Evolutionary conservation across 2,888 invertebrate species (phyloP), one percentile per base, ranked within the genome.

Genomic region (Diaperis boleti): DNA sequence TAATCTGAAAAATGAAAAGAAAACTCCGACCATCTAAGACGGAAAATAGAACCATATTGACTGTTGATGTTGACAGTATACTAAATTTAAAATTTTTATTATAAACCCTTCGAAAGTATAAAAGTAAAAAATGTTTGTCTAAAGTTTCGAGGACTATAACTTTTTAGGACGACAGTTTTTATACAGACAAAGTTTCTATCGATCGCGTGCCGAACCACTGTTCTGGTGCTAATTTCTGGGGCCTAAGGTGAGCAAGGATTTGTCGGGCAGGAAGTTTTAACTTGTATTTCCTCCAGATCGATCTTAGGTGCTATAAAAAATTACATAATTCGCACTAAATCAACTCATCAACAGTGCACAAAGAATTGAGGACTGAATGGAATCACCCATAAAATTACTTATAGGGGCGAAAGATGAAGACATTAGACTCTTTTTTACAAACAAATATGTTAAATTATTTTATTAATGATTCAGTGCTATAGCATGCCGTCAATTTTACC

Each of bases 11-110:
- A 6, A 3, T 26, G n/a, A 20, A 20, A 20, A 20, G 20, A 3
- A 20, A 20, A 3, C 20, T 6, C 26, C 6, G 26, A 8, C n/a
- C n/a, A 26, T n/a, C 26, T 26, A 26, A 26, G 26, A 26, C 26
- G 1, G 6, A 26, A 5, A 5, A 26, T 17, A 17, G 4, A 17
- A 2, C 15, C 14, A 39, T 39, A 42, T 42, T 42, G 41, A 42
- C 41, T 42, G 41, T 42, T 42, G 41, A 42, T 52, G 52, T 39
- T 52, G 52, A 52, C 52, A 52, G 52, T 52, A 37, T 13, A 52
- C 35, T 52, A 52, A 52, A 52, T 52, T 52, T 39, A 52, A 52
- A 52, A 37, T 52, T 52, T 52, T 52, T 52, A 52, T 52, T 37
- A 39, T 52, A 52, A 52, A 37, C 37, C 49, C 37, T 52, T 39